These are phyloP conservation scores for Operophtera brumata DNA, from an alignment of 2,888 invertebrate species.

Conservation along the genomic window DNA sequence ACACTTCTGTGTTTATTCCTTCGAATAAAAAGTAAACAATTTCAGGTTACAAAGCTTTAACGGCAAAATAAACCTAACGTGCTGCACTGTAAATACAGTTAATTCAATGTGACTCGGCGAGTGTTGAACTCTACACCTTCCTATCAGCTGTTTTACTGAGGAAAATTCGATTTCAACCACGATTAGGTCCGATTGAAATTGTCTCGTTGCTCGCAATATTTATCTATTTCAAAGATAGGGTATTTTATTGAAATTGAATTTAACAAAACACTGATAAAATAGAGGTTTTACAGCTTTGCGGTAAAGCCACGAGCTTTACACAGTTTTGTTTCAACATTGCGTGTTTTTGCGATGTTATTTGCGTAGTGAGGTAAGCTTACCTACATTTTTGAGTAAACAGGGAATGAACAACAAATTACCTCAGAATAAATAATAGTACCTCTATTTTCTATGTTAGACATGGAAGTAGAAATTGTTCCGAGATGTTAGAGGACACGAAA, in stretches of 20 bases:
- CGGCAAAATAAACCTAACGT: constrained; percentile 14
- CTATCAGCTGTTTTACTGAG: constrained; percentile 20
- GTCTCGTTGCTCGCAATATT: constrained; percentile 20
- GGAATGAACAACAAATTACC: too few relatives aligned
- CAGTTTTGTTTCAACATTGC: too few relatives aligned
- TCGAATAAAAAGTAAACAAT: too few relatives aligned
- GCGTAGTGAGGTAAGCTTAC: too few relatives aligned
- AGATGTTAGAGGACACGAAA: too few relatives aligned
- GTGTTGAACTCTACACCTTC: constrained; percentile 25
- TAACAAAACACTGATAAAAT: constrained; percentile 19
- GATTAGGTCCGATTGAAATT: constrained; percentile 22
- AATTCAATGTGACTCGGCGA: constrained; percentile 20
- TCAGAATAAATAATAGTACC: too few relatives aligned
- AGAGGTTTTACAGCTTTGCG: constrained; percentile 1
- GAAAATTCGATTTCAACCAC: constrained; percentile 24
- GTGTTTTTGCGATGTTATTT: too few relatives aligned
- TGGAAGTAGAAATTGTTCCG: too few relatives aligned
- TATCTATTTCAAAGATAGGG: constrained; percentile 15
- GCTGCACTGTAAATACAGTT: constrained; percentile 17
- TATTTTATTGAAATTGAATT: constrained; percentile 25
- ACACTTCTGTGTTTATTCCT: too few relatives aligned
- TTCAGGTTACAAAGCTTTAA: constrained; percentile 9
- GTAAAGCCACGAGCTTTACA: too few relatives aligned
- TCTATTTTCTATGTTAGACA: too few relatives aligned
- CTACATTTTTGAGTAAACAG: too few relatives aligned